These are phyloP conservation scores for Hippopotamyrus pictus DNA, from an alignment of 2,797 vertebrate genomes.

Conservation along the genomic window DNA sequence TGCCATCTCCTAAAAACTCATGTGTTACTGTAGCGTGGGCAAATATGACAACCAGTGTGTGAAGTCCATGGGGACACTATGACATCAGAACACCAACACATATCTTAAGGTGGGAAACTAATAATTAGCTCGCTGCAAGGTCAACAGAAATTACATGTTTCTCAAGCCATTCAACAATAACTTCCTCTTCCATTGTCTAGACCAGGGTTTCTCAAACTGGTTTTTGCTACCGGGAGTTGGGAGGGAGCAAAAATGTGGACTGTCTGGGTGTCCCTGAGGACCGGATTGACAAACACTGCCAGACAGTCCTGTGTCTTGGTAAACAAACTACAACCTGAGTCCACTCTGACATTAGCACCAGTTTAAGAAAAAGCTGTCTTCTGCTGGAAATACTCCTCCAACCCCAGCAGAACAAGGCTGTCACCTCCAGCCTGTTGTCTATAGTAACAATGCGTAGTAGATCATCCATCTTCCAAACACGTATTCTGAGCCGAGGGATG, in stretches of 20 bases:
- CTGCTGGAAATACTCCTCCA: neutral
- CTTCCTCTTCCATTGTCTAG: neutral
- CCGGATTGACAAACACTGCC: neutral
- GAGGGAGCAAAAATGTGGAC: neutral
- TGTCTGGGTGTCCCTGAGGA: neutral
- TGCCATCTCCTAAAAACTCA: neutral
- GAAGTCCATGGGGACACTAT: neutral
- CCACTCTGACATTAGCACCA: neutral
- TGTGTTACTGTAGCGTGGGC: neutral
- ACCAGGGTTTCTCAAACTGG: neutral
- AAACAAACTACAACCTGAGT: neutral
- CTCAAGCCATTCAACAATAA: neutral
- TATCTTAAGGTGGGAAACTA: neutral
- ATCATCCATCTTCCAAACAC: neutral
- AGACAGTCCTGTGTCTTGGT: neutral
- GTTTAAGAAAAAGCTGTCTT: neutral
- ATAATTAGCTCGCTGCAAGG: neutral
- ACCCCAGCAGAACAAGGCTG: neutral
- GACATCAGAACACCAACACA: neutral
- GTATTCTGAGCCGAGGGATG: neutral
- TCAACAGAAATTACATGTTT: neutral
- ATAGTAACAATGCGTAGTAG: neutral
- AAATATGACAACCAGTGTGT: neutral
- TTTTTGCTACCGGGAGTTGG: neutral
- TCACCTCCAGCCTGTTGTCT: neutral